Evolutionary conservation across 2,113 vertebrate genomes (phyloP), one percentile per base, ranked within the genome.

Genomic region (Anguilla rostrata): DNA sequence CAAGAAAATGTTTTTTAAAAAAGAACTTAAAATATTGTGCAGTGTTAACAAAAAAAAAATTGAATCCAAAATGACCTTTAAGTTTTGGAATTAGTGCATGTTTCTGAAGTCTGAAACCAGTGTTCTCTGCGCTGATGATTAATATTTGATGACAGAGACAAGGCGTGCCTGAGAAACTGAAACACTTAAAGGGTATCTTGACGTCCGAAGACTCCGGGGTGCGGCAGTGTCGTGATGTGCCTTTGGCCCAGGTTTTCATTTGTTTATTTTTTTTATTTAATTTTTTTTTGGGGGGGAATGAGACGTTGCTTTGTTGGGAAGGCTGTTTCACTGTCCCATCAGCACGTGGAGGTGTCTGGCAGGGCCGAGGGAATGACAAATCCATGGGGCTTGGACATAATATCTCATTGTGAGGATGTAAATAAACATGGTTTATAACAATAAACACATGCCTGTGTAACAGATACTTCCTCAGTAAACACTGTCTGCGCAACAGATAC

Each of bases 71-170:
- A 12, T 29, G n/a, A 14, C 5, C 71, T 2, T 75, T 22, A 29
- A 29, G 5, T 75, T 1, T 4, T 75, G 7, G 12, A 53, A 14
- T 29, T 7, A 14, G 71, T 29, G 71, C 71, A 29, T 34, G 71
- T 8, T 75, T 75, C 12, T 34, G 26, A 29, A n/a, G 49, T 83
- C 22, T 53, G 29, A 56, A 49, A 83, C 60, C 5, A 20, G 7
- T n/a, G 71, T 34, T 75, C 71, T 75, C n/a, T 29, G 6, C 34
- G 53, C 53, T 53, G 29, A 34, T 83, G 82, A 39, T 83, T 29
- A 83, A 83, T 83, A 83, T 83, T 83, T 83, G 14, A 83, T 83
- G 29, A 11, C 14, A 56, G 43, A 56, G 46, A 8, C n/a, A 29
- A 57, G n/a, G 29, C 56, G 22, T n/a, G 29, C 4, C 82, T 12